Conservation (phyloP, 1,140 invertebrate species). For the Tetraneura akinire region DNA sequence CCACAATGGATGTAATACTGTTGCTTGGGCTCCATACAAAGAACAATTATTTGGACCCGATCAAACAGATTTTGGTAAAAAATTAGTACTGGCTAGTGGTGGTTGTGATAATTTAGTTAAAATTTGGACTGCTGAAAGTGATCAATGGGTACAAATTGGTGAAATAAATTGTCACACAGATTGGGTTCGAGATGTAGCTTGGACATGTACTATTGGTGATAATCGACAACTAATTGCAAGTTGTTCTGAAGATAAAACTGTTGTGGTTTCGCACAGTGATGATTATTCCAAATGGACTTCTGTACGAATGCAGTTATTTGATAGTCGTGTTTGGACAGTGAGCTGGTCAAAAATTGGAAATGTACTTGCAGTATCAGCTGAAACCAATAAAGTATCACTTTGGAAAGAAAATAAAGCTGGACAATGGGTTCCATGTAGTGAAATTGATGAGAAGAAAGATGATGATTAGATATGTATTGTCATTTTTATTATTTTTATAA, state of each 20-base stretch:
- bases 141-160: conserved; percentile 89
- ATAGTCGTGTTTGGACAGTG: conserved; percentile 98
- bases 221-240: conserved; percentile 86
- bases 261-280: conserved; percentile 90
- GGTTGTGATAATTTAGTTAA: conserved; percentile 98
- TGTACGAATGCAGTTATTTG: conserved; percentile 86
- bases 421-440: conserved; percentile 90
- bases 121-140: conserved; percentile 90
- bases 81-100: conserved; percentile 72
- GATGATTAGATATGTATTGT: conserved; percentile 56
- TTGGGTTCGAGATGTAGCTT: conserved; percentile 97
- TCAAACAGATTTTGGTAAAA: conserved; percentile 62
- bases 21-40: conserved; percentile 86
- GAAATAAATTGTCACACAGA: conserved; percentile 94
- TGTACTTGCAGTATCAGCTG: conserved; percentile 94
- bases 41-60: conserved; percentile 30
- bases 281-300: conserved; percentile 82
- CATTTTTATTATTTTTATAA: no score
- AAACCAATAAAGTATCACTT: conserved; percentile 96
- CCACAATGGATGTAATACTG: conserved; percentile 93
- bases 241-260: conserved; percentile 92
- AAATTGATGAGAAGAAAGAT: conserved; percentile 79
- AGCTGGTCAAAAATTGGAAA: conserved; percentile 98
- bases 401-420: conserved; percentile 91
- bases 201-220: conserved; percentile 91